Evolutionary conservation across 2,888 invertebrate species (phyloP), one percentile per base, ranked within the genome.

Genomic region (Hypomecis punctinalis): DNA sequence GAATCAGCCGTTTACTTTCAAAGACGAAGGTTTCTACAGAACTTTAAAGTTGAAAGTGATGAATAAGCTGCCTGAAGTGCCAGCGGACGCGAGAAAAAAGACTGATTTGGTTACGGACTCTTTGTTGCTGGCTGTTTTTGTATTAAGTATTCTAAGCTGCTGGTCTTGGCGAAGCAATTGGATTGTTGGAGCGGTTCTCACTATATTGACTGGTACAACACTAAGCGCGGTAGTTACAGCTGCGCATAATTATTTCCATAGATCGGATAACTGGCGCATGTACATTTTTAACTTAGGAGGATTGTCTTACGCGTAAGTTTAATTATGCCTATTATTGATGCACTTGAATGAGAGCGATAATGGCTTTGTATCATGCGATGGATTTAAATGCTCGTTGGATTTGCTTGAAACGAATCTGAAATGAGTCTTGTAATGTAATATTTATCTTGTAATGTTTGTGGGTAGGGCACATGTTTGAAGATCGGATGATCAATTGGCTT

Each of bases 161-260:
- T 90, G 85, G 85, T 70, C 81, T 13, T 89, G 83, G 82, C 82
- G 70, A 0, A 75, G 79, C 40, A 86, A 80, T 67, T 74, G 76
- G 8, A 11, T 86, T 2, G 61, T 86, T 11, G 91, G 86, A 45
- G 81, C 79, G 0, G 70, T 72, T 0, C 67, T 87, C 1, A 84
- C 84, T 10, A 11, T 86, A 0, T 9, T 82, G 0, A 84, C 81
- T 57, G 82, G 87, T 9, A 73, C 79, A 0, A 52, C 84, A 6
- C 65, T 92, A 9, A 85, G 86, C 63, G 78, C 82, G 83, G 85
- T 95, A 0, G 83, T 93, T 0, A 93, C 95, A 33, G 93, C 94
- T 45, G 95, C 95, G 0, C 98, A 98, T 81, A 98, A 97, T 82
- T 98, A 96, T 79, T 95, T 97, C 72, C 97, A 98, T 80, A 94